Conservation (phyloP, 2,797 vertebrate species). For the Amblyopsis hoosieri region DNA sequence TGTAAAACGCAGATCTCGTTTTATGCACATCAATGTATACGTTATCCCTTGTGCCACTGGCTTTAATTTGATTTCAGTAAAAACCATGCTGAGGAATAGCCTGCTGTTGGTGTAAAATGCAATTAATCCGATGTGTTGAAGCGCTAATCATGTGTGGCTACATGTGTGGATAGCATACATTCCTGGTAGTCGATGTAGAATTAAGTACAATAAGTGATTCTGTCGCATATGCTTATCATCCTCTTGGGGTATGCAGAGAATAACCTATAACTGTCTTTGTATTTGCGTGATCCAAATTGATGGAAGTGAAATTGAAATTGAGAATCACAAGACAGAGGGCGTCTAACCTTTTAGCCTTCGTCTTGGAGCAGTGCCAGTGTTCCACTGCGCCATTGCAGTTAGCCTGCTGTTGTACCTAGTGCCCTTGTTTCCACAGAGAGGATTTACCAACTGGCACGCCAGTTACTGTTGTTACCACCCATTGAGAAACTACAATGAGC, state of each 20-base stretch:
- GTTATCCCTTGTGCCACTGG: conserved; percentile 5
- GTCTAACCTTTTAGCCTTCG: conserved; percentile 15
- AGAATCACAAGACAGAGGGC: conserved; percentile 8
- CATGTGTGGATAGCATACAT: conserved; percentile 61
- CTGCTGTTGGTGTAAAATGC: conserved; percentile 26
- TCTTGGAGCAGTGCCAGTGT: conserved; percentile 31
- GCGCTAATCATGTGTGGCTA: conserved; percentile 46
- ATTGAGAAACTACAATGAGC: conserved; percentile 39
- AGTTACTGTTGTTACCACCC: conserved; percentile 37
- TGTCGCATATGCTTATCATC: not conserved
- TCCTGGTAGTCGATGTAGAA: conserved; percentile 14
- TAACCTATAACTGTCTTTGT: not conserved
- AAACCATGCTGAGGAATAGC: conserved; percentile 27
- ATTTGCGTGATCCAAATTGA: conserved; percentile 15
- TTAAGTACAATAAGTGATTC: conserved; percentile 23
- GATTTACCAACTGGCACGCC: conserved; percentile 54
- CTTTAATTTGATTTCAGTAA: conserved; percentile 47
- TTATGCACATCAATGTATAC: conserved; percentile 30
- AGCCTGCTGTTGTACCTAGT: conserved; percentile 16
- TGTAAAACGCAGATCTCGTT: conserved; percentile 25
- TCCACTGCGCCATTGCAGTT: conserved; percentile 25
- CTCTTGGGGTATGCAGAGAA: conserved; percentile 17
- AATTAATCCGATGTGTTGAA: conserved; percentile 39
- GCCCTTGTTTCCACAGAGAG: conserved; percentile 46
- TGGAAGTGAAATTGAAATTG: conserved; percentile 40